phyloP scores from a whole-genome alignment of 2,888 invertebrate species.

The Diaprepes abbreviatus region DNA sequence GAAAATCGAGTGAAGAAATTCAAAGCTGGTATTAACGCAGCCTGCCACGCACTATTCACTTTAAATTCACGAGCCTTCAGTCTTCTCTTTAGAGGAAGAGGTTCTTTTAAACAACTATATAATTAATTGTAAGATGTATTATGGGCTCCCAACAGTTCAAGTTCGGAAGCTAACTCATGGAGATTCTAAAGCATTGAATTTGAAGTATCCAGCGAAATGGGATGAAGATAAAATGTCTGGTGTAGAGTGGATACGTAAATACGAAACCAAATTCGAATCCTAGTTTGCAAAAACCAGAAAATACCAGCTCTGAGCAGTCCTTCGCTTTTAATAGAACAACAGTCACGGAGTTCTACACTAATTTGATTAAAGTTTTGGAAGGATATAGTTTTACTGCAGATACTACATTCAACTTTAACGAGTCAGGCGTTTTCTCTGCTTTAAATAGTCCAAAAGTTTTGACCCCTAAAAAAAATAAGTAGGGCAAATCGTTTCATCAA shows the following conservation, averaged over 20 bases:
- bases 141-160: constrained; percentile 29
- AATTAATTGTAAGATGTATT: constrained; percentile 36
- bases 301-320: constrained; percentile 52
- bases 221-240: constrained; percentile 7
- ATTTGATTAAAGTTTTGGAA: constrained; percentile 20
- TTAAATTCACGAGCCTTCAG: not conserved
- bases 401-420: not conserved
- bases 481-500: constrained; percentile 53
- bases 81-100: constrained; percentile 25
- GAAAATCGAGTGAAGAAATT: not conserved
- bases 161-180: constrained; percentile 26
- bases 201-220: constrained; percentile 19
- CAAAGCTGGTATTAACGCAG: not conserved
- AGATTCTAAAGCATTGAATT: constrained; percentile 1
- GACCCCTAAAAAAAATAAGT: constrained; percentile 19
- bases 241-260: not conserved
- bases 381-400: not conserved
- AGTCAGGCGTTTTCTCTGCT: not conserved
- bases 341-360: constrained; percentile 53
- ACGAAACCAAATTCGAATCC: constrained; percentile 43
- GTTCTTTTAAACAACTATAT: constrained; percentile 39
- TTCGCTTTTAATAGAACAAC: constrained; percentile 55
- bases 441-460: not conserved
- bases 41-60: not conserved
- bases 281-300: constrained; percentile 39